Percentiles rank a stretch among this genome's conserved stretches.
These are phyloP conservation scores for Darevskia mixta DNA, from an alignment of 2,797 vertebrate species.

Conservation along the genomic window DNA sequence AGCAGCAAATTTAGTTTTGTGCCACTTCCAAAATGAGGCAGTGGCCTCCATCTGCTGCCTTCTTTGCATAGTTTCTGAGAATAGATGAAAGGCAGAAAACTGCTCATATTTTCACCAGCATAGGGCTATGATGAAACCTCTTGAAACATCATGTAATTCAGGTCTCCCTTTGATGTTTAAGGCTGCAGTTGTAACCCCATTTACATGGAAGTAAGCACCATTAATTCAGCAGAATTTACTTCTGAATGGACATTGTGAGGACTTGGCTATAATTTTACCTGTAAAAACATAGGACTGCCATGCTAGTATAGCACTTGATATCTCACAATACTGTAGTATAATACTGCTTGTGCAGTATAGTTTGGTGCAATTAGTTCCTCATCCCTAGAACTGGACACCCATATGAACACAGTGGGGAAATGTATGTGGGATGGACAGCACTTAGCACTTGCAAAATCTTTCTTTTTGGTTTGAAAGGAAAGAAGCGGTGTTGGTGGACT, in stretches of 20 bases:
- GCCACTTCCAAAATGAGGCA: background rate
- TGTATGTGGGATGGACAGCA: too few species aligned
- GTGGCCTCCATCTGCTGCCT: background rate
- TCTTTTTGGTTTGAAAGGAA: slow-evolving; percentile 30
- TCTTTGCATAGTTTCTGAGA: background rate
- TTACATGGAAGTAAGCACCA: too few species aligned
- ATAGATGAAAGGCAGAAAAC: background rate
- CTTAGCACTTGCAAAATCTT: background rate
- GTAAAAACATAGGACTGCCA: background rate
- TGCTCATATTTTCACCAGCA: background rate
- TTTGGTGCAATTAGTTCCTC: background rate
- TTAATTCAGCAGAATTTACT: too few species aligned
- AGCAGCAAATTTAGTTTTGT: background rate
- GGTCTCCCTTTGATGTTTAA: background rate
- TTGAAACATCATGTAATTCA: background rate
- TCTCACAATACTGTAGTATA: too few species aligned
- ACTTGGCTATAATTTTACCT: too few species aligned
- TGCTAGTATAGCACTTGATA: background rate
- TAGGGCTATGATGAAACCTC: background rate
- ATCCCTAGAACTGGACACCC: background rate
- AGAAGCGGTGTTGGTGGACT: background rate
- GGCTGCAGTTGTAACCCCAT: too few species aligned
- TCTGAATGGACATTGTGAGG: too few species aligned
- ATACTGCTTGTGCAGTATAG: background rate
- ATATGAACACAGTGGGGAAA: background rate